Conservation (phyloP, 2,797 vertebrate genomes). For the Pantherophis vulpinus region DNA sequence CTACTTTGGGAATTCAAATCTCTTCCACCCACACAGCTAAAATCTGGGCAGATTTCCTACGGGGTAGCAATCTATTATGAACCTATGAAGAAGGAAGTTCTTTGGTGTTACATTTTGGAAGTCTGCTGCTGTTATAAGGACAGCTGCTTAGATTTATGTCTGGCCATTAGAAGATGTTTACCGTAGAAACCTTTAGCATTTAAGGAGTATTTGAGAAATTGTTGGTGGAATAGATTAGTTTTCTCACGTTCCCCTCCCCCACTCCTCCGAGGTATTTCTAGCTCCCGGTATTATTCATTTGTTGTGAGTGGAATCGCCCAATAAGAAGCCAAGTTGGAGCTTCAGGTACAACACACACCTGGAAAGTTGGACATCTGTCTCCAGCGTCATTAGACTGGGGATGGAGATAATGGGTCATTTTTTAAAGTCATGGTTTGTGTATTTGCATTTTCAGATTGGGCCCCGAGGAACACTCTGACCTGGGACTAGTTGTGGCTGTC, state of each 20-base stretch:
- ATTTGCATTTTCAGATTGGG: neutral
- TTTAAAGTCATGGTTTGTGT: neutral
- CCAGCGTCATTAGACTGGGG: neutral
- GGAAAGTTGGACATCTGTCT: neutral
- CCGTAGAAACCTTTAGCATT: slow-evolving; percentile 58
- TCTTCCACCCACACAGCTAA: slow-evolving; percentile 31
- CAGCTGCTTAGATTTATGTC: slow-evolving; percentile 55
- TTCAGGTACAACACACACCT: neutral
- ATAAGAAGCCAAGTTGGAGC: neutral
- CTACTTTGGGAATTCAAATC: slow-evolving; percentile 21
- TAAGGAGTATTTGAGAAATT: slow-evolving; percentile 60
- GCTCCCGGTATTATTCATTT: slow-evolving; percentile 6
- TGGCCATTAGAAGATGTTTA: slow-evolving; percentile 61
- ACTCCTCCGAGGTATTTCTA: slow-evolving; percentile 6
- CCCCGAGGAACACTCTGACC: too few relatives aligned
- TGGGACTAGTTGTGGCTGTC: neutral
- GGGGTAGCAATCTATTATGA: neutral
- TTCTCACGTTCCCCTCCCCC: neutral
- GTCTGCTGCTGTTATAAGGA: slow-evolving; percentile 18
- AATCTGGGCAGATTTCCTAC: slow-evolving; percentile 29
- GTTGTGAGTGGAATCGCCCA: neutral
- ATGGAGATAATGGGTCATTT: neutral
- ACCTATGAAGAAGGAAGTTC: slow-evolving; percentile 39
- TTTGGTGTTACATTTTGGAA: neutral
- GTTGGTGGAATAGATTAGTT: slow-evolving; percentile 45